phyloP scores from a whole-genome alignment of 2,888 invertebrate species.

The Sarcophaga variegata region DNA sequence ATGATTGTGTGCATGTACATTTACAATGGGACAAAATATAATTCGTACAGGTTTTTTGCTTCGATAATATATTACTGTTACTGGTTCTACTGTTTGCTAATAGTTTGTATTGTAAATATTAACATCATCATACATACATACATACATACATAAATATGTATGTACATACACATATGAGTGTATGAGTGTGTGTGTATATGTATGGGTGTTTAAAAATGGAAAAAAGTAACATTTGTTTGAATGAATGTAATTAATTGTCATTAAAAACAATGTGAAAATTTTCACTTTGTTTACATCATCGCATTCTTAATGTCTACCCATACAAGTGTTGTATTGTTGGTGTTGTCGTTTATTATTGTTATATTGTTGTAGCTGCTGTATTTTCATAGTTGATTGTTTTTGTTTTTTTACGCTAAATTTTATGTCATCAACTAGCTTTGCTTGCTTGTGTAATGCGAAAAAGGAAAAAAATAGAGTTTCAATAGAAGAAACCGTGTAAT shows the following conservation, averaged over 20 bases:
- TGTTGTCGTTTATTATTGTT: not conserved
- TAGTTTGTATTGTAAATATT: not conserved
- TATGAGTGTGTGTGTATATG: not conserved
- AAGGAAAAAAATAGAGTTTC: not conserved
- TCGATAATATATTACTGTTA: not conserved
- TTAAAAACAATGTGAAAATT: slow-evolving; percentile 60
- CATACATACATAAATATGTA: too few species aligned
- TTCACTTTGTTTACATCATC: slow-evolving; percentile 65
- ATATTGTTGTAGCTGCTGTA: slow-evolving; percentile 9
- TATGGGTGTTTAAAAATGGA: not conserved
- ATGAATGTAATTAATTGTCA: slow-evolving; percentile 54
- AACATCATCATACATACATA: not conserved
- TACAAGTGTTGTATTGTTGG: not conserved
- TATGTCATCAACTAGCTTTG: slow-evolving; percentile 51
- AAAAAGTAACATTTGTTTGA: slow-evolving; percentile 24
- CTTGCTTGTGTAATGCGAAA: slow-evolving; percentile 27
- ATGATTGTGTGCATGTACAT: not conserved
- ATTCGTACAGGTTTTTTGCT: not conserved
- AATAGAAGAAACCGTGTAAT: not conserved
- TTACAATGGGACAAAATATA: not conserved
- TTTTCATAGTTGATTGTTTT: slow-evolving; percentile 10
- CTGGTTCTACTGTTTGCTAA: not conserved
- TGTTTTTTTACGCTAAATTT: slow-evolving; percentile 18
- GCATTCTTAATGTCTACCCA: slow-evolving; percentile 43
- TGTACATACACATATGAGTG: too few species aligned